Conservation (phyloP, 2,888 invertebrate species). For the Pyrrhia umbra region DNA sequence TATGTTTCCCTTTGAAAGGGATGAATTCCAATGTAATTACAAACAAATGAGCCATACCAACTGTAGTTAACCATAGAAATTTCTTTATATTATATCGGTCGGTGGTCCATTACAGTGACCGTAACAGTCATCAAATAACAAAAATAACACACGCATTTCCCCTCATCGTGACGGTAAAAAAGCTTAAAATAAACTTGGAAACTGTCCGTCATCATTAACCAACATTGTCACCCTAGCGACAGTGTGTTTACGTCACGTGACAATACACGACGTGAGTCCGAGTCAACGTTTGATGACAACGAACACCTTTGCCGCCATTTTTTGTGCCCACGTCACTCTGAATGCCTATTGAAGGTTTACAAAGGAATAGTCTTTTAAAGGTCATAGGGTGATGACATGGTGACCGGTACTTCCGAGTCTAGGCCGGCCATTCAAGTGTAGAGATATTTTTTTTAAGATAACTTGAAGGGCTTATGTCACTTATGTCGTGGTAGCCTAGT, state of each 20-base stretch:
- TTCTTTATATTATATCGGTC: no score
- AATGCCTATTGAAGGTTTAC: slow-evolving; percentile 16
- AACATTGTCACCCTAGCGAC: slow-evolving; percentile 20
- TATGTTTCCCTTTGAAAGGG: no score
- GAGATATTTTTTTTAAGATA: neutral
- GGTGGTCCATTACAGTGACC: neutral
- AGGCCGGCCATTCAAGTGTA: neutral
- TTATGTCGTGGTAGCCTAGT: no score
- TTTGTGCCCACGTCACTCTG: slow-evolving; percentile 12
- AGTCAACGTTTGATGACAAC: slow-evolving; percentile 23
- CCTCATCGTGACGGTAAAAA: neutral
- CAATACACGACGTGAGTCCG: slow-evolving; percentile 25
- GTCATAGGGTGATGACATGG: slow-evolving; percentile 19
- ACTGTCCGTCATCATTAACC: neutral
- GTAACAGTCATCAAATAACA: neutral
- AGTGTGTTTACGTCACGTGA: slow-evolving; percentile 13
- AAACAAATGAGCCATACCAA: no score
- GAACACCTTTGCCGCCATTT: slow-evolving; percentile 4
- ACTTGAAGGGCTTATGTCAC: no score
- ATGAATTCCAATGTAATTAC: no score
- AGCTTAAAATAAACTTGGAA: neutral
- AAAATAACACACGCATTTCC: neutral
- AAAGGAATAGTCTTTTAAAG: slow-evolving; percentile 19
- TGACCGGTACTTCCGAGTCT: slow-evolving; percentile 17
- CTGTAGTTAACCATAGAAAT: no score